Evolutionary conservation across 1,140 invertebrate genomes (phyloP).

Genomic region (Anastatus disparis): DNA sequence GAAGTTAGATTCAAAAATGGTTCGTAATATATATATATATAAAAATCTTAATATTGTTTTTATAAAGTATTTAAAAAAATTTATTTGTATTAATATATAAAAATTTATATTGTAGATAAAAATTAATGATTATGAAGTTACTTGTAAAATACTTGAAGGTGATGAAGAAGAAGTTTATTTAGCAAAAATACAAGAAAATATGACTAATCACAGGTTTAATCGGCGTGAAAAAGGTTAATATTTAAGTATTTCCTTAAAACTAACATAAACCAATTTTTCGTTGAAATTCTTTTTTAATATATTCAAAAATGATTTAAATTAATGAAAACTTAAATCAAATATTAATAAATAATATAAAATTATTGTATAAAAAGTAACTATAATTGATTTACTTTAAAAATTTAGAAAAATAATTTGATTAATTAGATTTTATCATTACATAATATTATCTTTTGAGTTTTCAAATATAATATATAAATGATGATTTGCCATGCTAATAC

Average conservation of each 20-base stretch:
- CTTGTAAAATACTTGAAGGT: constrained; percentile 72
- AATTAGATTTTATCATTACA: not conserved
- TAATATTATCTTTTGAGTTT: not conserved
- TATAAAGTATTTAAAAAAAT: too few species aligned
- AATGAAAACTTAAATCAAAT: too few species aligned
- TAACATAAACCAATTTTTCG: not conserved
- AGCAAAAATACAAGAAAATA: constrained; percentile 69
- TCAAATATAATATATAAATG: constrained; percentile 46
- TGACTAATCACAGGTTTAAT: constrained; percentile 65
- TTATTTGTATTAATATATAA: too few species aligned
- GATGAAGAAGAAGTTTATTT: constrained; percentile 78
- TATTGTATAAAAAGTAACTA: not conserved
- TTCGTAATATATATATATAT: not conserved
- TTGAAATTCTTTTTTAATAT: constrained; percentile 3
- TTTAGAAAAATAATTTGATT: not conserved
- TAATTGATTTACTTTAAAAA: not conserved
- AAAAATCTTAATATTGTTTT: constrained; percentile 2
- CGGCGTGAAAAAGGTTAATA: constrained; percentile 51
- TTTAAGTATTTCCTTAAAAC: not conserved
- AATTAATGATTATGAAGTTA: constrained; percentile 70
- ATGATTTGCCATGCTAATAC: constrained; percentile 69
- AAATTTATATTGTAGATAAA: constrained; percentile 53
- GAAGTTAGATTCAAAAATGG: constrained; percentile 63
- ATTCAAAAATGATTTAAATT: too few species aligned
- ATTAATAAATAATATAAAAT: too few species aligned